A percentile compares a stretch with the other conserved stretches of the same genome.
phyloP scores from a whole-genome alignment of 2,797 vertebrate genomes.

The Lophius americanus region DNA sequence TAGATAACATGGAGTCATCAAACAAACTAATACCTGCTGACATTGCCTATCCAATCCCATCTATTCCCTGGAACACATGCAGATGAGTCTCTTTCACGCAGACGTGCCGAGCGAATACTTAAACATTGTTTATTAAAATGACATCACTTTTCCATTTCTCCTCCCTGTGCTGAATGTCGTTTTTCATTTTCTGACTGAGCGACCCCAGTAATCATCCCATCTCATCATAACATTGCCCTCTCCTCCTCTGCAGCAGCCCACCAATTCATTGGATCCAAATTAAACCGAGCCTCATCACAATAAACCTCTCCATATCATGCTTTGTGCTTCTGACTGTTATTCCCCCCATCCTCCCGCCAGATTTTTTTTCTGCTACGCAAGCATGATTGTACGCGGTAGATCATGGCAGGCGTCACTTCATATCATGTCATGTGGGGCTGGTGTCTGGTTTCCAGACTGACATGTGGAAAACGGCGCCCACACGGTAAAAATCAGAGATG shows the following conservation, averaged over 20 bases:
- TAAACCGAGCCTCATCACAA: slow-evolving; percentile 82
- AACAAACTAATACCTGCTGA: slow-evolving; percentile 30
- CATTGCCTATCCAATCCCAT: slow-evolving; percentile 24
- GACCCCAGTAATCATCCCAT: slow-evolving; percentile 77
- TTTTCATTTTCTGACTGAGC: slow-evolving; percentile 84
- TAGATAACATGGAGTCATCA: slow-evolving; percentile 1
- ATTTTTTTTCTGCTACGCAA: slow-evolving; percentile 39
- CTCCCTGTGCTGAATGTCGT: slow-evolving; percentile 77
- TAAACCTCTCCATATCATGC: slow-evolving; percentile 73
- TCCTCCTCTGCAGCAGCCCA: slow-evolving; percentile 57
- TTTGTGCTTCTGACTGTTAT: slow-evolving; percentile 70
- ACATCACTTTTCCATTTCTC: slow-evolving; percentile 75
- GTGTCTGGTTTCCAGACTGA: slow-evolving; percentile 59
- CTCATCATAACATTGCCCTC: slow-evolving; percentile 76
- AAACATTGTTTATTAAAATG: slow-evolving; percentile 65
- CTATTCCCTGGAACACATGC: slow-evolving; percentile 24
- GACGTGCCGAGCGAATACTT: slow-evolving; percentile 56
- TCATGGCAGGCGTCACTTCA: slow-evolving; percentile 70
- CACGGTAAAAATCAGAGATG: slow-evolving; percentile 69
- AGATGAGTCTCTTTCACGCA: slow-evolving; percentile 40
- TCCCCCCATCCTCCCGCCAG: slow-evolving; percentile 45
- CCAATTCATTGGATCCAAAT: slow-evolving; percentile 74
- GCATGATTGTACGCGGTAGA: slow-evolving; percentile 67
- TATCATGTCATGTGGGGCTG: slow-evolving; percentile 55
- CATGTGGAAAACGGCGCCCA: slow-evolving; percentile 43